These are phyloP conservation scores for Rhagologus leucostigma DNA, from an alignment of 2,113 vertebrate species.

Conservation along the genomic window DNA sequence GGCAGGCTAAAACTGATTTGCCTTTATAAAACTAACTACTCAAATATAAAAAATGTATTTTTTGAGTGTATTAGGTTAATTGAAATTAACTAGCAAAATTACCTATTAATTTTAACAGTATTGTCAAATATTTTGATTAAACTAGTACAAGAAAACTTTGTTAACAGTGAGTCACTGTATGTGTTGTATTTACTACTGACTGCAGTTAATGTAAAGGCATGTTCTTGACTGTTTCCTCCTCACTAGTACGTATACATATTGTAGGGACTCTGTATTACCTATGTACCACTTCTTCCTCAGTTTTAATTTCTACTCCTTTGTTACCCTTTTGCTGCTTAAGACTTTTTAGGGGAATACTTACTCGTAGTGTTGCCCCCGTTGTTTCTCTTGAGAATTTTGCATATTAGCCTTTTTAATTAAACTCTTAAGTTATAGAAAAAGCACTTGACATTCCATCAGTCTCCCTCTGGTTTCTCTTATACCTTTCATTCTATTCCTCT, in stretches of 20 bases:
- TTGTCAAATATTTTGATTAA: background rate
- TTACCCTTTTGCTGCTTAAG: background rate
- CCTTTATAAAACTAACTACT: background rate
- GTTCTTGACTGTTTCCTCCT: background rate
- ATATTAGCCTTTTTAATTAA: background rate
- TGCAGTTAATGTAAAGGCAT: background rate
- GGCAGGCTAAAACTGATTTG: background rate
- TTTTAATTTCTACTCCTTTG: background rate
- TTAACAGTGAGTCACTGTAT: background rate
- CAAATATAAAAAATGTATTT: background rate
- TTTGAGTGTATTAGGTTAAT: background rate
- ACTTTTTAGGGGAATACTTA: background rate
- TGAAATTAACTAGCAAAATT: background rate
- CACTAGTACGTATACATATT: accelerated
- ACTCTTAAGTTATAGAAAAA: background rate
- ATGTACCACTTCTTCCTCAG: background rate
- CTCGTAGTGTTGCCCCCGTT: background rate
- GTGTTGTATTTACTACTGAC: background rate
- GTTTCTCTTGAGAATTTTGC: background rate
- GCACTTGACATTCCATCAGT: background rate
- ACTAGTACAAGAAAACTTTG: background rate
- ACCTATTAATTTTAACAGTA: background rate
- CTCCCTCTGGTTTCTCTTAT: background rate
- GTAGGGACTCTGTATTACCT: background rate
- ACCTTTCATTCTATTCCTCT: background rate